phyloP scores from a whole-genome alignment of 2,888 invertebrate genomes.

The Papilio protenor region DNA sequence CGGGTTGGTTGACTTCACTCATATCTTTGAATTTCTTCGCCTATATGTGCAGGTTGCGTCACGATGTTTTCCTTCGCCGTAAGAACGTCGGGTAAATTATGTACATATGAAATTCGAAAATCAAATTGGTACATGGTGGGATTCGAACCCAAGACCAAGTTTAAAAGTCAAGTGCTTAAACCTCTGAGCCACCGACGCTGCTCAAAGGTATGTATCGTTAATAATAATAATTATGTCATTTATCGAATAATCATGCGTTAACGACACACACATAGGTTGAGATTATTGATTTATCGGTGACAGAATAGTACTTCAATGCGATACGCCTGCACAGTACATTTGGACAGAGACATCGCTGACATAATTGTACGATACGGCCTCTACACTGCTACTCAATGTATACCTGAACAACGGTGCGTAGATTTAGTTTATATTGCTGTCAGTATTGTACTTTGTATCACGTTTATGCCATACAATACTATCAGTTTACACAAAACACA shows the following conservation, averaged over 20 bases:
- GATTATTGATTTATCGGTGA: conserved; percentile 5
- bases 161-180: no score
- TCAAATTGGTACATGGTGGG: no score
- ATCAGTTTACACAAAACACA: not conserved
- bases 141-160: no score
- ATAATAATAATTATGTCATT: not conserved
- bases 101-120: no score
- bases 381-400: not conserved
- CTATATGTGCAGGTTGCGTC: no score
- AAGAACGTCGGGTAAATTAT: no score
- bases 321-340: conserved; percentile 5
- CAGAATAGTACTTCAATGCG: conserved; percentile 1
- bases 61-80: no score
- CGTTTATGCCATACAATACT: not conserved
- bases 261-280: not conserved
- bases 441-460: not conserved
- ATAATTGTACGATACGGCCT: conserved; percentile 15
- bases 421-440: not conserved
- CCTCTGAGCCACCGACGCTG: no score
- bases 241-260: not conserved
- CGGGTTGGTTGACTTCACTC: no score
- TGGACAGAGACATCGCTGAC: conserved; percentile 20
- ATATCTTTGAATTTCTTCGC: no score
- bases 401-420: not conserved
- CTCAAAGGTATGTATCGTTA: not conserved